These are phyloP conservation scores for Phthorimaea operculella DNA, from an alignment of 1,140 invertebrate species.

Conservation along the genomic window DNA sequence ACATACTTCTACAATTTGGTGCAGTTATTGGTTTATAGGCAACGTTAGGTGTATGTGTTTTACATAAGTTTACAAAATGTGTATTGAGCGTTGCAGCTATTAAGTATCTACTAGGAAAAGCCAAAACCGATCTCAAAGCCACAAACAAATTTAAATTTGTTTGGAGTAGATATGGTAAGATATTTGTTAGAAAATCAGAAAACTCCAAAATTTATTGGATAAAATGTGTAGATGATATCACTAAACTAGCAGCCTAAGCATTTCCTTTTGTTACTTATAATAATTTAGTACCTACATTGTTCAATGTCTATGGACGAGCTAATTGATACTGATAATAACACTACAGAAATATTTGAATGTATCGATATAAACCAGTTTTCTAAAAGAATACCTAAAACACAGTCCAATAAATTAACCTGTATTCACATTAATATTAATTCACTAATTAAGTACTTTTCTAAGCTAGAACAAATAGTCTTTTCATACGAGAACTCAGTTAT, in stretches of 20 bases:
- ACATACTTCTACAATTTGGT: too few species aligned
- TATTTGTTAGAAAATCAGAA: slow-evolving; percentile 5
- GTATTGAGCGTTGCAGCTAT: too few species aligned
- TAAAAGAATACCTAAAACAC: not conserved
- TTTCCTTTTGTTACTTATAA: not conserved
- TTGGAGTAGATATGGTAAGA: slow-evolving; percentile 7
- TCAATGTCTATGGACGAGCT: not conserved
- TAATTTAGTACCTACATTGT: not conserved
- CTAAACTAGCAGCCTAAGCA: not conserved
- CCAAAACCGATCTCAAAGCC: slow-evolving; percentile 4
- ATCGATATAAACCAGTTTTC: slow-evolving; percentile 3
- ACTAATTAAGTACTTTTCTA: not conserved
- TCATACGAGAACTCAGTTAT: not conserved
- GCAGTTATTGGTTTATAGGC: too few species aligned
- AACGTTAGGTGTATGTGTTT: too few species aligned
- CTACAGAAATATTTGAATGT: slow-evolving; percentile 4
- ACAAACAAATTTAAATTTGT: slow-evolving; percentile 8
- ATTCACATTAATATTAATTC: slow-evolving; percentile 7
- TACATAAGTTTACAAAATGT: too few species aligned
- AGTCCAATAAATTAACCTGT: not conserved
- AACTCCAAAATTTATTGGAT: slow-evolving; percentile 4
- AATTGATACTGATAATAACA: not conserved
- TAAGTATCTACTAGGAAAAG: slow-evolving; percentile 1
- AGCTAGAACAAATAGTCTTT: slow-evolving; percentile 1
- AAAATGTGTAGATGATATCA: not conserved